phyloP scores from a whole-genome alignment of 2,888 invertebrate genomes.

The Andricus quercusramuli region DNA sequence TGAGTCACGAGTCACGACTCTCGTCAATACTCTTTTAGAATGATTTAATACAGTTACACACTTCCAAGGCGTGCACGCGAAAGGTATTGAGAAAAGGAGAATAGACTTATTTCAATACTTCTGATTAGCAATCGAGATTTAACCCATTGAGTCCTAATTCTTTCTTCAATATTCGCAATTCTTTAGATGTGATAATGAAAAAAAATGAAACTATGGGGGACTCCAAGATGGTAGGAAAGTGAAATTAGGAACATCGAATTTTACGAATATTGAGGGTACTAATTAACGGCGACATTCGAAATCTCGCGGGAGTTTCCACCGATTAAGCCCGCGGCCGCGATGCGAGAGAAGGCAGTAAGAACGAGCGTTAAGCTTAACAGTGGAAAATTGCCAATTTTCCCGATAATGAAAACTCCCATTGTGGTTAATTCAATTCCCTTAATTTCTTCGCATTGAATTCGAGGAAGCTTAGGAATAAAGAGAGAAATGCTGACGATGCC shows the following conservation, averaged over 20 bases:
- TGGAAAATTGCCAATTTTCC: slow-evolving; percentile 77
- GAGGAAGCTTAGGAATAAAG: slow-evolving; percentile 58
- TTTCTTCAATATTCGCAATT: neutral
- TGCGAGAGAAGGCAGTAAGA: slow-evolving; percentile 53
- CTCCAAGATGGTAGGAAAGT: neutral
- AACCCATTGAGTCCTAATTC: neutral
- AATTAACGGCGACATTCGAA: slow-evolving; percentile 63
- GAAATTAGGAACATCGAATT: slow-evolving; percentile 36
- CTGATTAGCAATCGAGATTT: neutral
- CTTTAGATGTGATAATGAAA: neutral
- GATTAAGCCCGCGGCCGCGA: slow-evolving; percentile 66
- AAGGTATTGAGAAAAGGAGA: neutral
- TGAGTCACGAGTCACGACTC: slow-evolving; percentile 22
- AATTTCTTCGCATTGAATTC: slow-evolving; percentile 73
- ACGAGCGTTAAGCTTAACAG: slow-evolving; percentile 66
- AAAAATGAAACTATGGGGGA: neutral
- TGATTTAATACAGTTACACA: slow-evolving; percentile 25
- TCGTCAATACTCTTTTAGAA: slow-evolving; percentile 8
- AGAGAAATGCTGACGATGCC: slow-evolving; percentile 36
- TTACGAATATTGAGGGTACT: slow-evolving; percentile 47
- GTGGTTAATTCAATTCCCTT: slow-evolving; percentile 75
- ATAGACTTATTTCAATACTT: neutral
- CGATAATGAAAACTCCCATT: slow-evolving; percentile 76
- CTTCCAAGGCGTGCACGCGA: neutral
- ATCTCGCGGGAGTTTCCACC: slow-evolving; percentile 62